phyloP scores from a whole-genome alignment of 2,113 vertebrate species.

The Entelurus aequoreus region DNA sequence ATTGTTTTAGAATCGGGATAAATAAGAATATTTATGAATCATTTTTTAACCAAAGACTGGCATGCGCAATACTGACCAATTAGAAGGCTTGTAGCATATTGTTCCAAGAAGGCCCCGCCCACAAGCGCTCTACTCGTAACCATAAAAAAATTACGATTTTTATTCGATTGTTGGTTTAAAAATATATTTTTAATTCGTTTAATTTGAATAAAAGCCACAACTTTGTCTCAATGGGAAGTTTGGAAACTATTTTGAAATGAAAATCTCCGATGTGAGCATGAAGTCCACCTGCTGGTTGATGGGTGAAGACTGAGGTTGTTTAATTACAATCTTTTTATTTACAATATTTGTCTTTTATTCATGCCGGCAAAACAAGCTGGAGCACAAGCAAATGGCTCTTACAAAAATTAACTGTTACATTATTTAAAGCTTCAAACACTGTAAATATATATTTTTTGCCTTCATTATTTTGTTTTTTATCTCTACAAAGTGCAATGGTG shows the following conservation, averaged over 20 bases:
- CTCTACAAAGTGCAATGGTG: neutral
- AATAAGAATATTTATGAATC: too few species aligned
- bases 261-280: neutral
- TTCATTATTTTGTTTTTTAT: conserved; percentile 18
- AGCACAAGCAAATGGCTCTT: neutral
- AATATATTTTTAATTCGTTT: too few species aligned
- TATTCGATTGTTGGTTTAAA: too few species aligned
- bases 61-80: too few species aligned
- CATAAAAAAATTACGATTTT: too few species aligned
- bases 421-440: conserved; percentile 8
- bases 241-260: neutral
- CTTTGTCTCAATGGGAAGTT: too few species aligned
- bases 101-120: too few species aligned
- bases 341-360: neutral
- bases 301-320: neutral
- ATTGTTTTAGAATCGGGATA: too few species aligned
- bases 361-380: neutral
- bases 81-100: too few species aligned
- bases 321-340: neutral
- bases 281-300: conserved; percentile 21
- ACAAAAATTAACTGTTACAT: conserved; percentile 2
- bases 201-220: too few species aligned
- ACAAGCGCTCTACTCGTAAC: too few species aligned
- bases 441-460: conserved; percentile 5
- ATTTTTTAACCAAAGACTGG: too few species aligned